These are phyloP conservation scores for Vanessa atalanta DNA, from an alignment of 1,140 invertebrate genomes.

Conservation along the genomic window DNA sequence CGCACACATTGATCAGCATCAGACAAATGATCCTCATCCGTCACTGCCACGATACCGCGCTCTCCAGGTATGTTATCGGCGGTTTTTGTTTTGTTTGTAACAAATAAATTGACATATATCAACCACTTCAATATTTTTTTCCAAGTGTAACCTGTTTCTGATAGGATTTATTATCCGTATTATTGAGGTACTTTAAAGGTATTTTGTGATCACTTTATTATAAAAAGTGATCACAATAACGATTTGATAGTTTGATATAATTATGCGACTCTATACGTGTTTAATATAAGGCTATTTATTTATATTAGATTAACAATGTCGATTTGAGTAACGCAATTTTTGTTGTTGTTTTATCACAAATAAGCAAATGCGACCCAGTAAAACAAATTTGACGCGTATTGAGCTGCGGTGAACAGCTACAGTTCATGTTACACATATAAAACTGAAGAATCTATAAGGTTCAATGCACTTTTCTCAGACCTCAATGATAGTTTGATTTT, in stretches of 20 bases:
- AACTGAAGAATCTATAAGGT: too few relatives aligned
- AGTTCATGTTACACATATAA: too few relatives aligned
- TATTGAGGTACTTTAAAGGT: neutral
- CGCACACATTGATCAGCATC: conserved; percentile 26
- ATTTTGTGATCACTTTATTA: neutral
- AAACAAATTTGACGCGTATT: too few relatives aligned
- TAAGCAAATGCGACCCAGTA: too few relatives aligned
- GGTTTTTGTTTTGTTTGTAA: conserved; percentile 69
- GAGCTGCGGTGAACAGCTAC: too few relatives aligned
- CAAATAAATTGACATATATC: conserved; percentile 74
- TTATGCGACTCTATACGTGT: neutral
- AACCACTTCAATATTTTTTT: conserved; percentile 22
- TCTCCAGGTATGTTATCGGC: conserved; percentile 59
- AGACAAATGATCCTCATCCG: conserved; percentile 43
- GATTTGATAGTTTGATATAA: neutral
- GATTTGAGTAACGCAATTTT: too few relatives aligned
- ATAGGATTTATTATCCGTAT: neutral
- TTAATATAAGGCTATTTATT: too few relatives aligned
- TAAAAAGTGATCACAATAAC: neutral
- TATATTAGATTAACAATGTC: too few relatives aligned
- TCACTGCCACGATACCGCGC: conserved; percentile 72
- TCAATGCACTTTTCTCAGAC: too few relatives aligned
- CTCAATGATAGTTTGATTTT: too few relatives aligned
- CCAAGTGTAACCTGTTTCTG: conserved; percentile 1
- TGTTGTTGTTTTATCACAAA: too few relatives aligned